Conservation (phyloP, 2,113 vertebrate genomes). For the Hirundichthys speculiger region DNA sequence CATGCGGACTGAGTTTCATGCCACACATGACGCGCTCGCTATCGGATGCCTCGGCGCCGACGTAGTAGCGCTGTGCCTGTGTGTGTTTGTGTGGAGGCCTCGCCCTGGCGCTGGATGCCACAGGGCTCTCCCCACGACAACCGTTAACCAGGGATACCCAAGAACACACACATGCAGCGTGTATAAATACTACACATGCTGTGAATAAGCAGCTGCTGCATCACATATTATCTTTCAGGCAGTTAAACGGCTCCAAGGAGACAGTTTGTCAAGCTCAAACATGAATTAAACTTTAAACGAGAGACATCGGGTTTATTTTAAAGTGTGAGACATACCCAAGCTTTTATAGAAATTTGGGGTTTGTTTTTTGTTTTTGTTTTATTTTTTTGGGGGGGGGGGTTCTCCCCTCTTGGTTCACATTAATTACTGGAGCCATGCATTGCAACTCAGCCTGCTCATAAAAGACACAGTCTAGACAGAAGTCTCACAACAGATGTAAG, state of each 20-base stretch:
- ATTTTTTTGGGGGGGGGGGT: not conserved
- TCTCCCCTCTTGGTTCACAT: not conserved
- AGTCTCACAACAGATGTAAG: slow-evolving; percentile 18
- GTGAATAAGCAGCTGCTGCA: slow-evolving; percentile 57
- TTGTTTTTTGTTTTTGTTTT: not conserved
- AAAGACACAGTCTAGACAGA: slow-evolving; percentile 62
- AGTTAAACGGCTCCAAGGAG: not conserved
- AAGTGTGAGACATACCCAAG: slow-evolving; percentile 11
- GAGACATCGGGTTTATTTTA: not conserved
- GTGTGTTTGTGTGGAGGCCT: slow-evolving; percentile 30
- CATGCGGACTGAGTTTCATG: slow-evolving; percentile 31
- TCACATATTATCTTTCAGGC: slow-evolving; percentile 17
- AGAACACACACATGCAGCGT: slow-evolving; percentile 29
- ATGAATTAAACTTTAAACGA: slow-evolving; percentile 1
- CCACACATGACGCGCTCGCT: slow-evolving; percentile 20
- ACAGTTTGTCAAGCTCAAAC: not conserved
- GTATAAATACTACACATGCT: slow-evolving; percentile 22
- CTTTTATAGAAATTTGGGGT: slow-evolving; percentile 18
- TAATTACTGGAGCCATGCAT: slow-evolving; percentile 35
- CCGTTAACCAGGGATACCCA: slow-evolving; percentile 41
- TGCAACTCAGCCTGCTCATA: slow-evolving; percentile 35
- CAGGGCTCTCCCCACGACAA: slow-evolving; percentile 44
- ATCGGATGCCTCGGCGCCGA: slow-evolving; percentile 28
- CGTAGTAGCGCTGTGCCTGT: slow-evolving; percentile 4
- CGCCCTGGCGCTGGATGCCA: slow-evolving; percentile 43